Conservation (phyloP, 2,113 vertebrate genomes). For the Coryphaenoides rupestris region DNA sequence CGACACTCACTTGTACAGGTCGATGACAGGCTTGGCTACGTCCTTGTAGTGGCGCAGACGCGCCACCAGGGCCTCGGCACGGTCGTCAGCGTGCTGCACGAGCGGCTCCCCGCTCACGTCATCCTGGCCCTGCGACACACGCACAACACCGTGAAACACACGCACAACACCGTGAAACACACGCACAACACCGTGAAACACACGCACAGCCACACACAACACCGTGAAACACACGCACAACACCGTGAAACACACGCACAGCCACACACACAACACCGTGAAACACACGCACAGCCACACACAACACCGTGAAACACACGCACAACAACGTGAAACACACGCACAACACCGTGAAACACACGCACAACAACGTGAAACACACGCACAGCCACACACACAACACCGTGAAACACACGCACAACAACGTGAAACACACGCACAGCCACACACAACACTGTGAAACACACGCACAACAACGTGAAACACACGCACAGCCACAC, state of each 20-base stretch:
- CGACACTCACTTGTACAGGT: slow-evolving; percentile 87
- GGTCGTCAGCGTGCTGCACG: slow-evolving; percentile 88
- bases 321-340: too few relatives aligned
- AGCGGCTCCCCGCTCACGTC: slow-evolving; percentile 87
- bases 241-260: too few relatives aligned
- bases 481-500: neutral
- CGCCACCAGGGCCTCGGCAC: slow-evolving; percentile 83
- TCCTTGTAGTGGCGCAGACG: slow-evolving; percentile 93
- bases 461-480: neutral
- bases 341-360: too few relatives aligned
- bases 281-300: too few relatives aligned
- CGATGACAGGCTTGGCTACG: slow-evolving; percentile 89
- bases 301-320: too few relatives aligned
- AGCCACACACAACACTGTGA: neutral
- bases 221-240: neutral
- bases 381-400: too few relatives aligned
- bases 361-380: too few relatives aligned
- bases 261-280: too few relatives aligned
- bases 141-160: neutral
- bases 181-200: neutral
- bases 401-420: too few relatives aligned
- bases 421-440: too few relatives aligned
- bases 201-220: neutral
- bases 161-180: neutral
- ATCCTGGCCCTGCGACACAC: slow-evolving; percentile 78